Conservation (phyloP, 2,888 invertebrate species). For the Drosophila percnosoma region DNA sequence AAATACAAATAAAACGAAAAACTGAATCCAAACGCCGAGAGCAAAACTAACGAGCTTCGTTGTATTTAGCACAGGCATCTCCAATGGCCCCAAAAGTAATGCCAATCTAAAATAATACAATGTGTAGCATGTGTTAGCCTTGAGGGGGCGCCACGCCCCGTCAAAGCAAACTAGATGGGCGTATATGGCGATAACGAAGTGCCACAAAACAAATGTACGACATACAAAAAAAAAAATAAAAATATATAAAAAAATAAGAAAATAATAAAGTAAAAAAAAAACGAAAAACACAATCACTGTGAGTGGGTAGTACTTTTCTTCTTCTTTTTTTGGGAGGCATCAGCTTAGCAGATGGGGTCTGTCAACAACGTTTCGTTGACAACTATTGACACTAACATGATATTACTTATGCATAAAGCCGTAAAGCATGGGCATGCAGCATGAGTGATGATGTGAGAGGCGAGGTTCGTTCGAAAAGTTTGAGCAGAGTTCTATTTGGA, state of each 20-base stretch:
- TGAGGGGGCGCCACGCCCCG: slow-evolving; percentile 16
- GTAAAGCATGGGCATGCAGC: slow-evolving; percentile 47
- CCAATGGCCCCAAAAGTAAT: slow-evolving; percentile 64
- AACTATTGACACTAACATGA: slow-evolving; percentile 78
- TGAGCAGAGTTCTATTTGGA: too few relatives aligned
- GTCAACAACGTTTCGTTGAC: slow-evolving; percentile 71
- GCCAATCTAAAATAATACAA: slow-evolving; percentile 78
- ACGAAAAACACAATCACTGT: slow-evolving; percentile 47
- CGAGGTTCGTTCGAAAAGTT: slow-evolving; percentile 19
- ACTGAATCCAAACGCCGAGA: slow-evolving; percentile 62
- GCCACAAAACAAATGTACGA: slow-evolving; percentile 60
- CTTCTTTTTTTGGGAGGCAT: slow-evolving; percentile 13
- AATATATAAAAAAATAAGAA: slow-evolving; percentile 23
- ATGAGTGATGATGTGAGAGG: slow-evolving; percentile 31
- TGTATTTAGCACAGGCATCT: slow-evolving; percentile 65
- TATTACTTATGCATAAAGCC: slow-evolving; percentile 74
- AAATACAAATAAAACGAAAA: slow-evolving; percentile 29
- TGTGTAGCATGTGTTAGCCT: slow-evolving; percentile 55
- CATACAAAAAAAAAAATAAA: slow-evolving; percentile 25
- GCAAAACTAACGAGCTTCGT: slow-evolving; percentile 74
- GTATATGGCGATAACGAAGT: slow-evolving; percentile 63
- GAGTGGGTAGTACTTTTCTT: slow-evolving; percentile 18
- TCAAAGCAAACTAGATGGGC: slow-evolving; percentile 38
- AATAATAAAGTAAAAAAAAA: slow-evolving; percentile 53
- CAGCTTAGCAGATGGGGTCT: slow-evolving; percentile 51